These are phyloP conservation scores for Ploceus nigricollis DNA, from an alignment of 2,113 vertebrate genomes.

Conservation along the genomic window DNA sequence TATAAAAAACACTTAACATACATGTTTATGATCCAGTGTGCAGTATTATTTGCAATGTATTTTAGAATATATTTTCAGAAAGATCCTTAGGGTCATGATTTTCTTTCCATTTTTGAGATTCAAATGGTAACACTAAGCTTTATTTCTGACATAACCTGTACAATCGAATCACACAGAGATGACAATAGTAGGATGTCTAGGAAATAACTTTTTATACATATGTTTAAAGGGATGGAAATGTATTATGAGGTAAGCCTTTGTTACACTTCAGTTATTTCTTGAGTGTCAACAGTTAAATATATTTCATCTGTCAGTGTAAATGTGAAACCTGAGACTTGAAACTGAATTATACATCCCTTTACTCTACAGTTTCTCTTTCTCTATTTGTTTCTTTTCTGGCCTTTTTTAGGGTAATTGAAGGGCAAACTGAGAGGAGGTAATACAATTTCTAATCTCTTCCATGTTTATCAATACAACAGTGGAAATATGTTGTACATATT, in stretches of 20 bases:
- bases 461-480: background rate
- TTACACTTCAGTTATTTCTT: background rate
- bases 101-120: background rate
- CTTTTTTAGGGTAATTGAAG: background rate
- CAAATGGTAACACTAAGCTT: background rate
- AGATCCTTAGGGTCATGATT: background rate
- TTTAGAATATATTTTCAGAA: background rate
- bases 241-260: background rate
- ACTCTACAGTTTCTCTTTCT: background rate
- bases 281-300: background rate
- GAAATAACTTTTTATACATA: background rate
- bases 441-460: background rate
- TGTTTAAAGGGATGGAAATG: background rate
- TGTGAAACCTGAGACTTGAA: background rate
- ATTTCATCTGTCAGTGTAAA: background rate
- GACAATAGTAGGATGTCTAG: background rate
- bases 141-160: background rate
- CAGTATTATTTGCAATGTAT: background rate
- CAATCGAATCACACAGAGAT: background rate
- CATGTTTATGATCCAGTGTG: background rate
- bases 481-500: background rate
- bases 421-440: background rate
- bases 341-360: background rate
- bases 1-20: background rate
- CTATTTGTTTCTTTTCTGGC: background rate